Percentiles rank a stretch among this genome's conserved stretches.
These are phyloP conservation scores for Babyrousa celebensis DNA, from an alignment of 2,797 vertebrate genomes.

Conservation along the genomic window DNA sequence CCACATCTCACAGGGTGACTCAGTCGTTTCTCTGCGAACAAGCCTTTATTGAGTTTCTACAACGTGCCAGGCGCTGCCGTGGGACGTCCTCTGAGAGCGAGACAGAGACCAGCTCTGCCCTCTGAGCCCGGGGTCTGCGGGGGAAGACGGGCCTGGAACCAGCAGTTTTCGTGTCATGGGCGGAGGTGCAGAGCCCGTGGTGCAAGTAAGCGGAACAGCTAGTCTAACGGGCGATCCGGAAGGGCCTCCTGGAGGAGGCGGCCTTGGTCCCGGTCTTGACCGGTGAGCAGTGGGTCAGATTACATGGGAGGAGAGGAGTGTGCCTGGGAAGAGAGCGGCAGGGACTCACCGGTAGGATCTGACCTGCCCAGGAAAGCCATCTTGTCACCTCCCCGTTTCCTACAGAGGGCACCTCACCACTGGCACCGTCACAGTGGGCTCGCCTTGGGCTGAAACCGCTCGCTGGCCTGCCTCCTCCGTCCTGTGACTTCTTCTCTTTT, in stretches of 20 bases:
- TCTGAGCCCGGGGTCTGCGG: rapidly evolving
- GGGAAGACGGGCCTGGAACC: background rate
- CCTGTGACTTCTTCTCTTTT: background rate
- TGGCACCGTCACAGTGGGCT: rapidly evolving
- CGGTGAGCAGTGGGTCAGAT: rapidly evolving
- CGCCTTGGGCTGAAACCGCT: rapidly evolving
- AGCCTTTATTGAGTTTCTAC: rapidly evolving
- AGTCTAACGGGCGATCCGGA: rapidly evolving
- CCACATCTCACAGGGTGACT: background rate
- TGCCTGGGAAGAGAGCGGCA: background rate
- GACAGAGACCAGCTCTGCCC: rapidly evolving
- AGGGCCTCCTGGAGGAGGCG: background rate
- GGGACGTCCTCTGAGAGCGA: background rate
- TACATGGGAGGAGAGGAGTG: too few relatives aligned
- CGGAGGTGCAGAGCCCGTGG: background rate
- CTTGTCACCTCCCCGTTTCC: rapidly evolving
- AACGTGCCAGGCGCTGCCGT: rapidly evolving
- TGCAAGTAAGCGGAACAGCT: rapidly evolving
- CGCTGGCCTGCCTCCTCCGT: rapidly evolving
- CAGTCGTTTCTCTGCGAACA: background rate
- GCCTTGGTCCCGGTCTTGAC: background rate
- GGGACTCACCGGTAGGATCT: rapidly evolving
- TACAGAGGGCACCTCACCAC: rapidly evolving
- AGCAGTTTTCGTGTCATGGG: rapidly evolving
- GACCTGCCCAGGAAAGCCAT: rapidly evolving